Conservation (phyloP, 2,888 invertebrate genomes). For the Megalurothrips usitatus region DNA sequence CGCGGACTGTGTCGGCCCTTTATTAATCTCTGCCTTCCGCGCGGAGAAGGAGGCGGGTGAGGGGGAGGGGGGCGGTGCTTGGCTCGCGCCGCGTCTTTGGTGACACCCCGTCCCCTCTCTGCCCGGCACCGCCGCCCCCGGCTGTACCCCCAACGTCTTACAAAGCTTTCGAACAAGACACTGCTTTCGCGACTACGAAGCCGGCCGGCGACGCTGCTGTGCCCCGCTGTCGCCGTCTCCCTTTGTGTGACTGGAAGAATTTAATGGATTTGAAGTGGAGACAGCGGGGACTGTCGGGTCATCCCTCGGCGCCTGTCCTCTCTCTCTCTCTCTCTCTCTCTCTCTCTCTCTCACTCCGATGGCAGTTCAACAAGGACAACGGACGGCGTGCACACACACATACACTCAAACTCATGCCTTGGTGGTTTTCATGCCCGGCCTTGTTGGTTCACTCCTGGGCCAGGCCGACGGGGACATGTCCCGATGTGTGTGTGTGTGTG, state of each 20-base stretch:
- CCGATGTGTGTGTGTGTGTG: no score
- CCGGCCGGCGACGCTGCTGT: no score
- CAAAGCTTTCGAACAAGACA: no score
- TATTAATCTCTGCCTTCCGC: no score
- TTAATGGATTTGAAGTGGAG: background rate
- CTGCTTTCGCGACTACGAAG: no score
- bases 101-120: background rate
- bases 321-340: constrained; percentile 30
- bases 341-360: constrained; percentile 31
- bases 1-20: background rate
- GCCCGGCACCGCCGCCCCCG: background rate
- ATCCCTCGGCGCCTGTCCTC: constrained; percentile 27
- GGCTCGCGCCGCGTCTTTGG: background rate
- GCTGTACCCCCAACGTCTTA: no score
- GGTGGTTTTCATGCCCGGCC: background rate
- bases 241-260: background rate
- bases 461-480: no score
- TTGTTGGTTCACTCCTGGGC: background rate
- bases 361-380: no score
- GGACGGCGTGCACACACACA: constrained; percentile 12
- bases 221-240: no score
- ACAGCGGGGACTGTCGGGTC: background rate
- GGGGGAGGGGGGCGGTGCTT: background rate
- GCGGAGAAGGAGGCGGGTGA: background rate
- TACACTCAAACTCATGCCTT: constrained; percentile 13